Evolutionary conservation across 1,140 invertebrate species (phyloP).

Genomic region (Stratiolaelaps scimitus): DNA sequence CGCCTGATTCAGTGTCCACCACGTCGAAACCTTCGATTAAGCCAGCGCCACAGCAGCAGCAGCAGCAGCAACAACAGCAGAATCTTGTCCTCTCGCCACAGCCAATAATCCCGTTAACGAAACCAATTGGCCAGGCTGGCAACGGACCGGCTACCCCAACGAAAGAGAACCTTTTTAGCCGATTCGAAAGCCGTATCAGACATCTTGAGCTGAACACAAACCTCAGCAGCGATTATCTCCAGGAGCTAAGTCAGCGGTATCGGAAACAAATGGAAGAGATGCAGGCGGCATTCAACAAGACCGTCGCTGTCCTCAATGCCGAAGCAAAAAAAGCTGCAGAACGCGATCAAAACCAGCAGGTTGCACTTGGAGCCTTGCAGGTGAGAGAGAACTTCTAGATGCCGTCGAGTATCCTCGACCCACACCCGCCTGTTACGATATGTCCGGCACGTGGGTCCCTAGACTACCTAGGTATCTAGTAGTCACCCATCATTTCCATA

Average conservation of each 20-base stretch:
- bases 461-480: too few relatives aligned
- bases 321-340: constrained; percentile 57
- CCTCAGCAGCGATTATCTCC: constrained; percentile 81
- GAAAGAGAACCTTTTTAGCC: constrained; percentile 87
- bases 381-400: too few relatives aligned
- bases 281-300: constrained; percentile 68
- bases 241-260: constrained; percentile 82
- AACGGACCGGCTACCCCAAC: constrained; percentile 24
- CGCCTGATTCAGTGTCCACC: too few relatives aligned
- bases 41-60: too few relatives aligned
- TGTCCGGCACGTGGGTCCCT: too few relatives aligned
- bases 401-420: too few relatives aligned
- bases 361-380: constrained; percentile 16
- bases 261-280: constrained; percentile 93
- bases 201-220: constrained; percentile 90
- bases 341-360: constrained; percentile 45
- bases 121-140: not conserved
- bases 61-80: not conserved
- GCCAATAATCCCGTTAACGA: not conserved
- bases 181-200: constrained; percentile 88
- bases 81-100: not conserved
- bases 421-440: too few relatives aligned
- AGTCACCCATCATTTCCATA: too few relatives aligned
- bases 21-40: too few relatives aligned
- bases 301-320: constrained; percentile 58